Percentiles rank a stretch among this genome's conserved stretches.
Conservation (phyloP, 2,888 invertebrate species). For the Axea sp. region DNA sequence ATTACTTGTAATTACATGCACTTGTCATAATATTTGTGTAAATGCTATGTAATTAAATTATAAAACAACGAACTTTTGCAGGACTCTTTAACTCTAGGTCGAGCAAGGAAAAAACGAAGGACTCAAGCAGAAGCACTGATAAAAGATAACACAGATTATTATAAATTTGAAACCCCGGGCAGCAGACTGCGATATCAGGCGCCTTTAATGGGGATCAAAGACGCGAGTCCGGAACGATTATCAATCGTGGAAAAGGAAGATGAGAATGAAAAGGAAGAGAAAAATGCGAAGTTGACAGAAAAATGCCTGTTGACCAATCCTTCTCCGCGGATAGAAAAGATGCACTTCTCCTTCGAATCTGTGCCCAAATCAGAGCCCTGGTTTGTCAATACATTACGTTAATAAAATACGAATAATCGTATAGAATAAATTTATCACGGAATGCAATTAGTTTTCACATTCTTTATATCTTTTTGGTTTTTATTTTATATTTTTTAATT, state of each 20-base stretch:
- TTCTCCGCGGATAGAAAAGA: conserved; percentile 81
- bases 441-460: too few relatives aligned
- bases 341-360: conserved; percentile 88
- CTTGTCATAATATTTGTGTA: too few relatives aligned
- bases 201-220: conserved; percentile 78
- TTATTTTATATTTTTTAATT: too few relatives aligned
- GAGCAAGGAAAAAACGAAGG: conserved; percentile 78
- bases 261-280: conserved; percentile 58
- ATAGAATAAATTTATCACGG: conserved; percentile 6
- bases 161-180: conserved; percentile 80
- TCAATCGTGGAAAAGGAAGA: conserved; percentile 60
- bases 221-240: conserved; percentile 54
- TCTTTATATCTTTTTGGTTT: too few relatives aligned
- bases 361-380: conserved; percentile 88
- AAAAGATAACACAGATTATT: conserved; percentile 82
- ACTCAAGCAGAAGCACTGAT: conserved; percentile 82
- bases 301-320: conserved; percentile 76
- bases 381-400: conserved; percentile 78
- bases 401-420: conserved; percentile 23
- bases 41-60: too few relatives aligned
- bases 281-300: conserved; percentile 61
- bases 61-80: too few relatives aligned
- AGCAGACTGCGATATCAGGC: conserved; percentile 80
- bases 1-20: too few relatives aligned
- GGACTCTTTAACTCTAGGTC: conserved; percentile 69